Evolutionary conservation across 2,888 invertebrate species (phyloP).

Genomic region (Geotrupes spiniger): DNA sequence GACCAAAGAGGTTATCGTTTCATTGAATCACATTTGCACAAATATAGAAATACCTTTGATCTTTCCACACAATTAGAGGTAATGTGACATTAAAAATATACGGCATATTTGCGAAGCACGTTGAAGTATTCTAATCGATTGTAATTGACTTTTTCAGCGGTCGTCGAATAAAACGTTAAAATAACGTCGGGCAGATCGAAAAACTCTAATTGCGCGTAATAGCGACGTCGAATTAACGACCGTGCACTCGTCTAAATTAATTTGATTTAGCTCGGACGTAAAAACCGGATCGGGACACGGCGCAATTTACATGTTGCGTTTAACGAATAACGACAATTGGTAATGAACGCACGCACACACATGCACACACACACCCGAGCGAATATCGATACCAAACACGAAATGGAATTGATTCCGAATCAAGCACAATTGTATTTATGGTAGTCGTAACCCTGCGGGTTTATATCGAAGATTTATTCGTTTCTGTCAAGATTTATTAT

Average conservation of each 20-base stretch:
- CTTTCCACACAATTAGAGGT: slow-evolving; percentile 21
- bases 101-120: slow-evolving; percentile 20
- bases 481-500: too few relatives aligned
- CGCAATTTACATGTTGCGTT: background rate
- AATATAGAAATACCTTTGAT: slow-evolving; percentile 39
- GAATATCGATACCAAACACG: too few relatives aligned
- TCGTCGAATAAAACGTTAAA: slow-evolving; percentile 13
- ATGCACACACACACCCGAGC: too few relatives aligned
- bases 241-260: slow-evolving; percentile 17
- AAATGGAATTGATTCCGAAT: too few relatives aligned
- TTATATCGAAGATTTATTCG: too few relatives aligned
- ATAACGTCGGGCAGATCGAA: slow-evolving; percentile 13
- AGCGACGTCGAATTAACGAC: slow-evolving; percentile 16
- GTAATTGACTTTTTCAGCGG: slow-evolving; percentile 20
- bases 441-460: too few relatives aligned
- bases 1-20: slow-evolving; percentile 45
- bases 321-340: too few relatives aligned
- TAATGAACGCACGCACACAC: too few relatives aligned
- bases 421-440: too few relatives aligned
- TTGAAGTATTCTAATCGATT: slow-evolving; percentile 21
- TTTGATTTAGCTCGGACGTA: slow-evolving; percentile 18
- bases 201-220: slow-evolving; percentile 18
- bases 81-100: slow-evolving; percentile 20
- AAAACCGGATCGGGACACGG: background rate
- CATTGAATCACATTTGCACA: slow-evolving; percentile 45